Evolutionary conservation across 23 tunicate genomes (phyloP).

Genomic region (Clavelina lepadiformis): DNA sequence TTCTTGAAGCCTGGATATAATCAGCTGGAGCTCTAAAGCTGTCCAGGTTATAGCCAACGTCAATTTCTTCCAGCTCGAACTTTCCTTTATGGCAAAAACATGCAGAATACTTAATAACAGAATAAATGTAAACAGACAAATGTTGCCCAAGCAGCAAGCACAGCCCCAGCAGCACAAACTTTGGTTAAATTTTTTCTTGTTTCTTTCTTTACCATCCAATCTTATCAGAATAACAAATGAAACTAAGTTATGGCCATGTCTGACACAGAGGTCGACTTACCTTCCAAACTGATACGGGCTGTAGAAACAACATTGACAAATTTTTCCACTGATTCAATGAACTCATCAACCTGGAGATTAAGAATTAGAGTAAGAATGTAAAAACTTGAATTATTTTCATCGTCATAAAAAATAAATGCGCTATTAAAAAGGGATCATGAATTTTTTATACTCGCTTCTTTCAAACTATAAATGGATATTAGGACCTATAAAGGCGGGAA

Average conservation of each 20-base stretch:
- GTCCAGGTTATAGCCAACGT: conserved; percentile 86
- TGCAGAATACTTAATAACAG: neutral
- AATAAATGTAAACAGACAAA: neutral
- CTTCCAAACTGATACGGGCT: conserved; percentile 62
- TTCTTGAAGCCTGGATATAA: conserved; percentile 41
- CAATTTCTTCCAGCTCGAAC: conserved; percentile 72
- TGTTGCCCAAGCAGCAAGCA: neutral
- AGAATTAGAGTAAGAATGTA: too few relatives aligned
- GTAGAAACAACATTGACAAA: conserved; percentile 57
- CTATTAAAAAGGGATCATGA: too few relatives aligned
- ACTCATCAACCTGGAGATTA: conserved; percentile 50
- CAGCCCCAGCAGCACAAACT: too few relatives aligned
- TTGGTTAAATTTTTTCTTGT: too few relatives aligned
- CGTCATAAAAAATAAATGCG: too few relatives aligned
- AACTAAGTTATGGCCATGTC: neutral
- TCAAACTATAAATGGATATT: too few relatives aligned
- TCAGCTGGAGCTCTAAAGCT: conserved; percentile 34
- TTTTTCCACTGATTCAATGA: conserved; percentile 60
- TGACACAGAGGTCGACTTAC: neutral
- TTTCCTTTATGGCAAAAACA: conserved; percentile 23
- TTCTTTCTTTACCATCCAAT: too few relatives aligned
- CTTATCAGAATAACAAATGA: too few relatives aligned
- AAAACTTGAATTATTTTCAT: too few relatives aligned
- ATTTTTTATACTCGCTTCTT: too few relatives aligned
- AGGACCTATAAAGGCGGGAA: too few relatives aligned